Conservation (phyloP, 2,113 vertebrate species). For the Bufo gargarizans region DNA sequence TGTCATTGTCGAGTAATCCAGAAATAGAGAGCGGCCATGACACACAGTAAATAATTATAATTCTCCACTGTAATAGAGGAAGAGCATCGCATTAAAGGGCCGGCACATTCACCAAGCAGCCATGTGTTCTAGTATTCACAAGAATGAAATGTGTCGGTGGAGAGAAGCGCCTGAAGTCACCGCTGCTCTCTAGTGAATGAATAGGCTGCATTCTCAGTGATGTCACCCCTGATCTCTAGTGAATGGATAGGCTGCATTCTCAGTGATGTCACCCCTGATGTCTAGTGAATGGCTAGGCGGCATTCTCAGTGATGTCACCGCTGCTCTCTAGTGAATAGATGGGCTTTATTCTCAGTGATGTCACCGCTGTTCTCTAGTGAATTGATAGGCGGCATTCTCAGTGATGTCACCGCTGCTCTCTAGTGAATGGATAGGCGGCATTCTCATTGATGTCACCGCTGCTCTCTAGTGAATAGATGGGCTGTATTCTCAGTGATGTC, state of each 20-base stretch:
- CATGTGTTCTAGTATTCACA: too few species aligned
- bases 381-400: too few species aligned
- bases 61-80: background rate
- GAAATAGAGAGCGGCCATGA: background rate
- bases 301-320: too few species aligned
- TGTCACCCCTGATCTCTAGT: background rate
- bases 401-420: too few species aligned
- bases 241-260: background rate
- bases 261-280: background rate
- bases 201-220: background rate
- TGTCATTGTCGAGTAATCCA: background rate
- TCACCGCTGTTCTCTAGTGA: too few species aligned
- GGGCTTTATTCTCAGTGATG: too few species aligned
- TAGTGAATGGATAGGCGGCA: too few species aligned
- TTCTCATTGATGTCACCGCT: too few species aligned
- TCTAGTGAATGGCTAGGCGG: too few species aligned
- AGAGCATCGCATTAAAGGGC: background rate
- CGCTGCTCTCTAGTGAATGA: background rate
- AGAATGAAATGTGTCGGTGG: background rate
- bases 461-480: too few species aligned
- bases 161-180: background rate
- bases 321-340: too few species aligned
- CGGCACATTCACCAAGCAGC: background rate
- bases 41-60: background rate
- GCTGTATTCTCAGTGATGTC: too few species aligned